A percentile compares a stretch with the other conserved stretches of the same genome.
Evolutionary conservation across 1,140 invertebrate genomes (phyloP).

Genomic region (Achroia grisella): DNA sequence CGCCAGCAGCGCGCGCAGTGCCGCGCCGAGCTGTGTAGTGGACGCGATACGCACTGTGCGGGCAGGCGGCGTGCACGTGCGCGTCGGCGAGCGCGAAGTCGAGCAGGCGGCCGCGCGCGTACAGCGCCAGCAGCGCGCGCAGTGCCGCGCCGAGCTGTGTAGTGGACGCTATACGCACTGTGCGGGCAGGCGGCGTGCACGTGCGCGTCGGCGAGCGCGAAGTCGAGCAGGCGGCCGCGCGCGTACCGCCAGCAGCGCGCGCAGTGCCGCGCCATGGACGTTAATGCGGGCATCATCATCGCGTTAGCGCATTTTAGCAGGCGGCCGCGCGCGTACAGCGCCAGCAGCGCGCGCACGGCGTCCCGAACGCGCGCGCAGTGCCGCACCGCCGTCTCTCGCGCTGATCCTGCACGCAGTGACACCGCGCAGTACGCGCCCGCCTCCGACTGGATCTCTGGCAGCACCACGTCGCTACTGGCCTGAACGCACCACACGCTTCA

Average conservation of each 20-base stretch:
- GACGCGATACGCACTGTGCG: no score
- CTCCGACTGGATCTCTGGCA: conserved; percentile 75
- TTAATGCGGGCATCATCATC: no score
- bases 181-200: no score
- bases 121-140: conserved; percentile 53
- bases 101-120: conserved; percentile 42
- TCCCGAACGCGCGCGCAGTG: conserved; percentile 55
- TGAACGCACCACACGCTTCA: conserved; percentile 19
- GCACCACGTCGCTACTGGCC: conserved; percentile 69
- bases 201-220: neutral
- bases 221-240: neutral
- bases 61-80: conserved; percentile 43
- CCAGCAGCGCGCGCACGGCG: conserved; percentile 56
- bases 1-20: conserved; percentile 50
- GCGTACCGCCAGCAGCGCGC: no score
- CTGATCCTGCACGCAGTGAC: conserved; percentile 44
- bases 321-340: conserved; percentile 46
- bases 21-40: no score
- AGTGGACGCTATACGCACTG: no score
- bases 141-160: conserved; percentile 47
- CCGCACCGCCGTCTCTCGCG: conserved; percentile 43
- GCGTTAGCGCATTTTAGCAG: conserved; percentile 61
- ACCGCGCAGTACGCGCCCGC: conserved; percentile 62
- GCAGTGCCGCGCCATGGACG: no score
- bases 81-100: conserved; percentile 56